Conservation (phyloP, 2,797 vertebrate genomes). For the Masticophis lateralis region DNA sequence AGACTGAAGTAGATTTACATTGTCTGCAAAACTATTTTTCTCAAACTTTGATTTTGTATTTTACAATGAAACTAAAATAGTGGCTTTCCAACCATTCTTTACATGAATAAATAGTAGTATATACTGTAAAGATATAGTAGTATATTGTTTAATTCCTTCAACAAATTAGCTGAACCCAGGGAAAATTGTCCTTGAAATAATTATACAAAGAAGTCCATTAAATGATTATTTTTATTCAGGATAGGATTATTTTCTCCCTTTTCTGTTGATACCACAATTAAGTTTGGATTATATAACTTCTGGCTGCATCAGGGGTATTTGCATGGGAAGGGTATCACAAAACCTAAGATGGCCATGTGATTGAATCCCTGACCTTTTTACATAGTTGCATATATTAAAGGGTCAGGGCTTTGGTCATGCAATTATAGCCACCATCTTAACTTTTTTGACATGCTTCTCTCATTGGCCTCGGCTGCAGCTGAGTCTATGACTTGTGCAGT, state of each 20-base stretch:
- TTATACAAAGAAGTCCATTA: neutral
- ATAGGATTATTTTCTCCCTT: neutral
- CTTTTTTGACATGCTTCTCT: neutral
- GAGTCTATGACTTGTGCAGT: neutral
- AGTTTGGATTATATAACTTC: neutral
- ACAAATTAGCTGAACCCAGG: neutral
- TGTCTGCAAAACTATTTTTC: neutral
- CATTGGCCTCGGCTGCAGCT: neutral
- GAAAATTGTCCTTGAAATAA: neutral
- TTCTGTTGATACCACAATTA: neutral
- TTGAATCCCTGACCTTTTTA: neutral
- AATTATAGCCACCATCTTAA: neutral
- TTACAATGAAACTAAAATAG: neutral
- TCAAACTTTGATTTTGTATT: neutral
- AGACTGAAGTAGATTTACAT: neutral
- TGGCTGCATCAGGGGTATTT: neutral
- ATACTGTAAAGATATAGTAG: neutral
- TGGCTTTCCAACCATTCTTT: neutral
- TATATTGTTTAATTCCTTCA: slow-evolving; percentile 4
- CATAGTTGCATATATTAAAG: neutral
- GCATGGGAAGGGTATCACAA: neutral
- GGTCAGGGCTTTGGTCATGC: neutral
- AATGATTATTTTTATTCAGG: neutral
- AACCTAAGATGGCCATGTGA: neutral
- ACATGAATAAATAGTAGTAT: neutral